Conservation (phyloP, 2,797 vertebrate genomes). For the Lophius americanus region DNA sequence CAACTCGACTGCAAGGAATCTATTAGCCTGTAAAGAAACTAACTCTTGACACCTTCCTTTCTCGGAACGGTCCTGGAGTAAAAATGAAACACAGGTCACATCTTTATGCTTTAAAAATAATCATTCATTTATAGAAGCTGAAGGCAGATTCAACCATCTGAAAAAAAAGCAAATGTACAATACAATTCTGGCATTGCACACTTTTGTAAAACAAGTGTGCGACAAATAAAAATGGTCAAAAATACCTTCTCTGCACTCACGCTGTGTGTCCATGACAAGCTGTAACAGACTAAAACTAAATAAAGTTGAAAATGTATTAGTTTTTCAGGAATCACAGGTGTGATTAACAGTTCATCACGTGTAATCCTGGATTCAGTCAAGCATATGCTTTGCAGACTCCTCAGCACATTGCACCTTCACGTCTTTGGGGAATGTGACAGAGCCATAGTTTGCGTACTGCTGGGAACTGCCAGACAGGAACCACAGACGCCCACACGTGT, state of each 20-base stretch:
- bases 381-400: slow-evolving; percentile 23
- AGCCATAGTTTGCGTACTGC: slow-evolving; percentile 1
- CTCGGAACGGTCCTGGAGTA: neutral
- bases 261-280: neutral
- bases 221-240: slow-evolving; percentile 32
- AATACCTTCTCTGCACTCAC: slow-evolving; percentile 7
- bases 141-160: slow-evolving; percentile 30
- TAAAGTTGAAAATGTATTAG: slow-evolving; percentile 13
- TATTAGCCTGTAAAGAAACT: slow-evolving; percentile 13
- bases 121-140: slow-evolving; percentile 47
- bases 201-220: slow-evolving; percentile 16
- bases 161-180: slow-evolving; percentile 25
- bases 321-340: slow-evolving; percentile 9
- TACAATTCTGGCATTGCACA: slow-evolving; percentile 17
- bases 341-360: slow-evolving; percentile 35
- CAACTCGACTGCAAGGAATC: slow-evolving; percentile 39
- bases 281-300: slow-evolving; percentile 19
- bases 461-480: neutral
- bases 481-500: too few relatives aligned
- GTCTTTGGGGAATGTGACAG: slow-evolving; percentile 52
- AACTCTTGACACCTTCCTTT: neutral
- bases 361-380: slow-evolving; percentile 10
- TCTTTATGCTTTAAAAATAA: slow-evolving; percentile 35
- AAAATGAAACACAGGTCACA: slow-evolving; percentile 34
- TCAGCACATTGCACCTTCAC: slow-evolving; percentile 25